Evolutionary conservation across 2,113 vertebrate species (phyloP).

Genomic region (Ceuthmochares aereus): DNA sequence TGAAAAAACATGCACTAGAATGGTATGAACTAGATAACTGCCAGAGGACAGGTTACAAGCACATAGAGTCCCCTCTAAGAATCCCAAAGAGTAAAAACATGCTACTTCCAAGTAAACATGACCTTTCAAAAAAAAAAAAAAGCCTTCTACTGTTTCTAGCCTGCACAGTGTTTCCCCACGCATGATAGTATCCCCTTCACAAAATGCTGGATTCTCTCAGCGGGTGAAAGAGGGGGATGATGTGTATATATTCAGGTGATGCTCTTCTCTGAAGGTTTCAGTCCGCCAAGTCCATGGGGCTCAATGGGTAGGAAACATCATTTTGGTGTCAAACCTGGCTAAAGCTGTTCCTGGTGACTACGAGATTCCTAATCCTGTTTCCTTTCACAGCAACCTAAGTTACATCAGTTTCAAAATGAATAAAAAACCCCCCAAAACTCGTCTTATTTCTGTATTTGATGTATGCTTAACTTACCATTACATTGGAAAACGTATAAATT

Average conservation of each 20-base stretch:
- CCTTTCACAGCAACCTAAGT: neutral
- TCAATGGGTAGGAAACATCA: too few relatives aligned
- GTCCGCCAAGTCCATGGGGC: fast-evolving
- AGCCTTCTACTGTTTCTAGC: neutral
- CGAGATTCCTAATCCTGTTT: neutral
- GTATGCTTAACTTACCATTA: neutral
- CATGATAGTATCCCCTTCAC: neutral
- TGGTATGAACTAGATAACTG: fast-evolving
- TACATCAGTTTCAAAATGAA: neutral
- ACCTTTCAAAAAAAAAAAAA: neutral
- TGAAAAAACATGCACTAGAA: neutral
- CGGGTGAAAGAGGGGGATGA: neutral
- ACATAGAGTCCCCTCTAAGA: neutral
- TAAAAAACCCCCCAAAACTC: neutral
- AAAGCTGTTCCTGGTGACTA: fast-evolving
- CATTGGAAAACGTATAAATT: neutral
- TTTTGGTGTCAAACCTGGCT: neutral
- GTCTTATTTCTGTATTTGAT: neutral
- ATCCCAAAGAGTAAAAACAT: neutral
- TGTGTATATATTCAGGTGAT: neutral
- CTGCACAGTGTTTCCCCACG: fast-evolving
- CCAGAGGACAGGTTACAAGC: neutral
- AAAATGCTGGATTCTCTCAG: neutral
- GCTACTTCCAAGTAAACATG: neutral
- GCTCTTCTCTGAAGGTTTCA: neutral